Evolutionary conservation across 2,888 invertebrate species (phyloP), one percentile per base, ranked within the genome.

Genomic region (Coecobrya sp.): DNA sequence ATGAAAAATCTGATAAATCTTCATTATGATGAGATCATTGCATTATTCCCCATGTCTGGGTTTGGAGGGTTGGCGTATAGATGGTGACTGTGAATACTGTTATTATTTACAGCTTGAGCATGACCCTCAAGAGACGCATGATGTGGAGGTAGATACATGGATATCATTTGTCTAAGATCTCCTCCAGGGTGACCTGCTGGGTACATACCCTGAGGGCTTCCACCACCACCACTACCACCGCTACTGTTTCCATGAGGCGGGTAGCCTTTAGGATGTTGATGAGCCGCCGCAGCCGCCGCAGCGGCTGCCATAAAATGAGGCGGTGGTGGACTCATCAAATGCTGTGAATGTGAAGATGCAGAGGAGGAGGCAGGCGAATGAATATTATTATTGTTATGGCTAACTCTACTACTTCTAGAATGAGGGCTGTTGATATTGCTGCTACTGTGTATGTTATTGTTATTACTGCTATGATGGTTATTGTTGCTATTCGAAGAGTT

Each of bases 391-490:
- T 98, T 98, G 62, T 87, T 92, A 86, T 79, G 52, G 36, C 89
- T 89, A 68, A 11, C 22, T 86, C 70, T 86, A 82, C 68, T 70
- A 45, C 52, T 82, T 86, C 86, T 62, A 62, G 84, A 84, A 62
- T 84, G 84, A 36, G 65, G 84, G 30, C 73, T 79, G 49, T 68
- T 85, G 25, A 52, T 98, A 85, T 98, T 98, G 96, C 98, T 98
- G 96, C 98, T 98, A 95, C 98, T 98, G 95, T 98, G 82, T 11
- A 59, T 98, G 94, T 98, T 98, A 95, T 98, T 98, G 49, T 90
- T 92, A 89, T 98, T 98, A 85, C 98, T 98, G 96, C 98, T 98
- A 95, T 98, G 98, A 94, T 98, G 98, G 95, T 98, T 98, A 84
- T 89, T 93, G 65, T 87, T 88, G 62, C 87, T 68, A 84, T 68